Evolutionary conservation across 2,888 invertebrate species (phyloP), one percentile per base, ranked within the genome.

Genomic region (Lymantria monacha): DNA sequence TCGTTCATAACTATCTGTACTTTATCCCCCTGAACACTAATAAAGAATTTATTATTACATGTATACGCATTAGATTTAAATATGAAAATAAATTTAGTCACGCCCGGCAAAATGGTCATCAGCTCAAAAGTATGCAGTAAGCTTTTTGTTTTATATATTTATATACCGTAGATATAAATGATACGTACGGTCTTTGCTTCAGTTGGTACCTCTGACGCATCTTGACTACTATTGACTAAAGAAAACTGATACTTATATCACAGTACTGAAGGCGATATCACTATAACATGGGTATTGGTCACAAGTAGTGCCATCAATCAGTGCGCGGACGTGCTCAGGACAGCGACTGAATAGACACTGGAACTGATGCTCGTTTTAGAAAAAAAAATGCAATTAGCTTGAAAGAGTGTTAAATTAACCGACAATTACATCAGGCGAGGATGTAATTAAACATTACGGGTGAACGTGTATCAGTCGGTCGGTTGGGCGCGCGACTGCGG

Each of bases 131-230:
- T 57, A 64, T 64, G 52, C 54, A 61, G 48, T 42, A 59, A 66
- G 63, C 65, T 63, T 60, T 56, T 57, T 52, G 46, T 51, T 53
- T 55, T 62, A 63, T 56, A 52, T n/a, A n/a, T n/a, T n/a, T n/a
- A n/a, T 57, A 56, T 56, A 65, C 53, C 53, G 60, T 61, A 53
- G 56, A 61, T 51, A 66, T 56, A 33, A 33, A 69, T 65, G 59
- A 83, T 89, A 91, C 91, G 69, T 90, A 91, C 90, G 84, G 79
- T 79, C 81, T 83, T 66, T 90, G 90, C 76, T 90, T 89, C 74
- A 91, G 78, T 76, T 91, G 91, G 75, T 91, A 91, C 70, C 89
- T 79, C 76, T 91, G 90, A 71, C 90, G 88, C 90, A 91, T 91
- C 61, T 59, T 81, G 76, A 54, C 49, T 64, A 54, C 43, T 59